Conservation (phyloP, 1,140 invertebrate genomes). For the Drosophila ironensis region DNA sequence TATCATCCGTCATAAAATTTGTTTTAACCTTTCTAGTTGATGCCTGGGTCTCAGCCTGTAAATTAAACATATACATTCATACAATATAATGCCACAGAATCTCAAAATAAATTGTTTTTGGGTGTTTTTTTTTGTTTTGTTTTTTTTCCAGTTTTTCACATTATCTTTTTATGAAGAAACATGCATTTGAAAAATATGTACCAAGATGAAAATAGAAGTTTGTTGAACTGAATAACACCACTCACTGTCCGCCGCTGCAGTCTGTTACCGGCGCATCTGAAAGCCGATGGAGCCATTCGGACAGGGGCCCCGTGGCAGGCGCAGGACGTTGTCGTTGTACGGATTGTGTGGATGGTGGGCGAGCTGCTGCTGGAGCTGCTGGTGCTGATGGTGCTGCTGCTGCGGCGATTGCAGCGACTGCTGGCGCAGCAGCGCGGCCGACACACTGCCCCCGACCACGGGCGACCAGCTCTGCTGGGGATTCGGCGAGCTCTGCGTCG, state of each 20-base stretch:
- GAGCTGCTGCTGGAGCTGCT: constrained; percentile 43
- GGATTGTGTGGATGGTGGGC: constrained; percentile 34
- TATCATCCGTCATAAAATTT: constrained; percentile 68
- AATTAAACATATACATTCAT: not conserved
- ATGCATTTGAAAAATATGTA: constrained; percentile 30
- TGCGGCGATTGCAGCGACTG: constrained; percentile 60
- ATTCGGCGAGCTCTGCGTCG: constrained; percentile 25
- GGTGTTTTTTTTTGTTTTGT: too few relatives aligned
- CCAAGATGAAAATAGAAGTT: constrained; percentile 29
- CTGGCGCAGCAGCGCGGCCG: constrained; percentile 67
- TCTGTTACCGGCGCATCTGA: constrained; percentile 84
- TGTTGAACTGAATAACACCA: constrained; percentile 9
- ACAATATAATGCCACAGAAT: constrained; percentile 12
- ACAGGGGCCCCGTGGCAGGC: constrained; percentile 83
- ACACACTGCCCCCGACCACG: constrained; percentile 73
- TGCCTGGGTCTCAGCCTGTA: constrained; percentile 29
- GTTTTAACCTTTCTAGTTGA: constrained; percentile 41
- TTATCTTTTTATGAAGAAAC: constrained; percentile 30
- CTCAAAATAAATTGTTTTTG: constrained; percentile 16
- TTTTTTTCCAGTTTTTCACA: too few relatives aligned
- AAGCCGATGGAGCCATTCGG: constrained; percentile 85
- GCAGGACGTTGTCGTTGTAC: constrained; percentile 83
- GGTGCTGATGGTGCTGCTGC: too few relatives aligned
- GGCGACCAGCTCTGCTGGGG: constrained; percentile 76
- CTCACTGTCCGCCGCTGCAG: not conserved